phyloP scores from a whole-genome alignment of 2,797 vertebrate species.

The Clarias platycephalus region DNA sequence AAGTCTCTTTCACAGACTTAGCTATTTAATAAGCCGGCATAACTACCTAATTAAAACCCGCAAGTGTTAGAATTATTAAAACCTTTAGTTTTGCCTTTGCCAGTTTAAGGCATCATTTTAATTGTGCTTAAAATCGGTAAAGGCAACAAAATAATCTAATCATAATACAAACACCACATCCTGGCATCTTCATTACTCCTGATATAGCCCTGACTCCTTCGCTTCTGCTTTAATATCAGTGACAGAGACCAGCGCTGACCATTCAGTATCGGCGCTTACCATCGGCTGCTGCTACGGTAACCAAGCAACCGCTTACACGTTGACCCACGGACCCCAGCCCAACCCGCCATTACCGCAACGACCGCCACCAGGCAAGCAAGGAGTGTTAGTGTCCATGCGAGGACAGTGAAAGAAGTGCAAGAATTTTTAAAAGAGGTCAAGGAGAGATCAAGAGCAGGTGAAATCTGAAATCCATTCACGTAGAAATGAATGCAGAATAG shows the following conservation, averaged over 20 bases:
- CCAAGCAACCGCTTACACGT: slow-evolving; percentile 59
- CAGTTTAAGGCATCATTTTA: slow-evolving; percentile 63
- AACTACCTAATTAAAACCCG: neutral
- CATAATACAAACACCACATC: neutral
- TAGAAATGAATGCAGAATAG: neutral
- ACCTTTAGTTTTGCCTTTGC: slow-evolving; percentile 64
- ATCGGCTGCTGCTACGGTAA: slow-evolving; percentile 64
- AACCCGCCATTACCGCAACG: slow-evolving; percentile 61
- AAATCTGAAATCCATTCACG: slow-evolving; percentile 6
- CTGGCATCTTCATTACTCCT: neutral
- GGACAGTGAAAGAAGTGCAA: slow-evolving; percentile 28
- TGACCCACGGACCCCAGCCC: slow-evolving; percentile 64
- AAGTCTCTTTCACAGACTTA: neutral
- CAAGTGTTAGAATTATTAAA: neutral
- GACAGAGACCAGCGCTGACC: slow-evolving; percentile 88
- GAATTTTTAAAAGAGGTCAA: slow-evolving; percentile 31
- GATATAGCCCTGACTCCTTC: neutral
- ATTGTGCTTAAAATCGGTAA: slow-evolving; percentile 62
- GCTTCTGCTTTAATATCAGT: neutral
- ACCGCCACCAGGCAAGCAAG: slow-evolving; percentile 68
- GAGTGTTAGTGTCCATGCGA: slow-evolving; percentile 67
- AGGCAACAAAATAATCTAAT: slow-evolving; percentile 54
- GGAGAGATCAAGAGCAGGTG: slow-evolving; percentile 39
- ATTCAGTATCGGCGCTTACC: slow-evolving; percentile 86
- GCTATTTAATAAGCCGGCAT: neutral